A percentile compares a stretch with the other conserved stretches of the same genome.
These are phyloP conservation scores for Acronicta psi DNA, from an alignment of 2,888 invertebrate species.

Conservation along the genomic window DNA sequence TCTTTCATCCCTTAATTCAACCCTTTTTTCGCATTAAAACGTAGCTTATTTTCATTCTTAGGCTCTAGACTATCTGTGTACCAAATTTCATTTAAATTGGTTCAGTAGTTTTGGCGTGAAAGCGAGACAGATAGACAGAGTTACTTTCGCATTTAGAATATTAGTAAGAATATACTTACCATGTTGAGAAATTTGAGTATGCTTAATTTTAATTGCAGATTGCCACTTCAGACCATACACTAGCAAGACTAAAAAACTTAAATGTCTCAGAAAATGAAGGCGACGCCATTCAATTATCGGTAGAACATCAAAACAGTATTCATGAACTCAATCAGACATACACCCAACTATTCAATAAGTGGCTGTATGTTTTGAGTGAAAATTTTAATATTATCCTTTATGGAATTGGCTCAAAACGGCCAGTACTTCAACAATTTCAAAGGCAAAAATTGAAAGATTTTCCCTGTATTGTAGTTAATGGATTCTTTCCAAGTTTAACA, in stretches of 20 bases:
- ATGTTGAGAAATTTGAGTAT: not conserved
- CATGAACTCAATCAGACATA: conserved; percentile 88
- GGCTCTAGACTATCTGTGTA: too few relatives aligned
- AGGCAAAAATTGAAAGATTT: conserved; percentile 79
- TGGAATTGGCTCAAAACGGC: conserved; percentile 96
- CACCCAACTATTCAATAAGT: conserved; percentile 90
- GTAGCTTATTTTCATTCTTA: too few relatives aligned
- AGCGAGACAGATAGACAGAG: too few relatives aligned
- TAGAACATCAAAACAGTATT: conserved; percentile 90
- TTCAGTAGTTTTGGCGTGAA: too few relatives aligned
- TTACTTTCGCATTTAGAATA: too few relatives aligned
- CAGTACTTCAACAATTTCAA: conserved; percentile 93
- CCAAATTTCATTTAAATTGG: too few relatives aligned
- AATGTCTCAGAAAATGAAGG: conserved; percentile 88
- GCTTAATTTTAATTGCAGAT: conserved; percentile 70
- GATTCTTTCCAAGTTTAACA: conserved; percentile 97
- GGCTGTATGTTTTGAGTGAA: conserved; percentile 93
- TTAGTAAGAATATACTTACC: not conserved
- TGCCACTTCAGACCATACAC: conserved; percentile 93
- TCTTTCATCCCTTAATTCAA: too few relatives aligned
- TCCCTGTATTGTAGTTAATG: conserved; percentile 95
- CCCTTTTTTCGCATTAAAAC: too few relatives aligned
- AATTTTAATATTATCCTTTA: conserved; percentile 96
- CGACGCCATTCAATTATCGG: conserved; percentile 89
- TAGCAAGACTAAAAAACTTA: conserved; percentile 93